Evolutionary conservation across 2,797 vertebrate genomes (phyloP).

Genomic region (Carcharodon carcharias): DNA sequence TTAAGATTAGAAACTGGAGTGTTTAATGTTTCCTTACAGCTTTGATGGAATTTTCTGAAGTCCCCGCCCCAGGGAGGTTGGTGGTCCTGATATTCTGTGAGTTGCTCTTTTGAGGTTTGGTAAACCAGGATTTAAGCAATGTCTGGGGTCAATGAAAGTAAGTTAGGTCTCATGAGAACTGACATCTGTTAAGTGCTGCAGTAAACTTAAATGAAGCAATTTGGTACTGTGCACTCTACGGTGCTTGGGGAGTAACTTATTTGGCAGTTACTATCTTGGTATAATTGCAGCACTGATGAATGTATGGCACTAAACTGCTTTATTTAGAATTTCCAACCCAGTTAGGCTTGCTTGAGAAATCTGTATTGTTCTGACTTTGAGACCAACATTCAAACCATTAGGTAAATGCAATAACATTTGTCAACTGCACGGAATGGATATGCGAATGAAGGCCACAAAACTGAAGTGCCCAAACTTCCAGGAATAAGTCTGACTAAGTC

Average conservation of each 20-base stretch:
- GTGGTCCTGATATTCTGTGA: background rate
- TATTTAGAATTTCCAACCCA: conserved; percentile 12
- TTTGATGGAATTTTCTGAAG: background rate
- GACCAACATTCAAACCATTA: background rate
- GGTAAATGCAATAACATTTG: background rate
- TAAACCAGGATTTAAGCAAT: background rate
- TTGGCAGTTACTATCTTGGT: conserved; percentile 2
- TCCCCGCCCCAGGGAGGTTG: background rate
- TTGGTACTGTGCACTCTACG: background rate
- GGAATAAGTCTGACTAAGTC: background rate
- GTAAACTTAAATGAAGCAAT: background rate
- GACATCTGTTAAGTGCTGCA: background rate
- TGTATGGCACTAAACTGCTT: background rate
- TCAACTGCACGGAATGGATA: background rate
- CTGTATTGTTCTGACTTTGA: background rate
- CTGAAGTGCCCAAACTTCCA: background rate
- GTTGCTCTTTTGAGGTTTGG: background rate
- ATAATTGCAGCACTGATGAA: background rate
- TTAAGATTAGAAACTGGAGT: background rate
- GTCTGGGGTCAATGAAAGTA: background rate
- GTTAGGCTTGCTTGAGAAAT: background rate
- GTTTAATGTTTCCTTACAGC: background rate
- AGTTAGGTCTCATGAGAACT: background rate
- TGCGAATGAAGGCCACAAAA: background rate
- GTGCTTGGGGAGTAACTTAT: background rate